Conservation (phyloP, 2,888 invertebrate genomes). For the Lepidocyrtoides sp. region DNA sequence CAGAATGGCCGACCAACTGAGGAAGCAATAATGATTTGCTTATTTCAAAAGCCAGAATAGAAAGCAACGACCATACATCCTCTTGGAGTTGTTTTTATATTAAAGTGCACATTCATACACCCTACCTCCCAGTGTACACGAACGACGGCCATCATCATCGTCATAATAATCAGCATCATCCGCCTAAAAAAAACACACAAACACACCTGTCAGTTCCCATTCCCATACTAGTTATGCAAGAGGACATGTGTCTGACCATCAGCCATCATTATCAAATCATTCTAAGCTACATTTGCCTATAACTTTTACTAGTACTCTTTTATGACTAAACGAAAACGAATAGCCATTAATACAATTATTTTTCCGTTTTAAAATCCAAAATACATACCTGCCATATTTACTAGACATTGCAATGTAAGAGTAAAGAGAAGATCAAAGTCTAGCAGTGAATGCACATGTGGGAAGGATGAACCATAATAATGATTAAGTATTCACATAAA, state of each 20-base stretch:
- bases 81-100: constrained; percentile 10
- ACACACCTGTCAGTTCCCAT: constrained; percentile 70
- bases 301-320: background rate
- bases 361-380: too few species aligned
- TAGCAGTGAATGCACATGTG: too few species aligned
- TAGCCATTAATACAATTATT: background rate
- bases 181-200: constrained; percentile 50
- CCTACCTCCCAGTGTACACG: constrained; percentile 42
- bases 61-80: constrained; percentile 13
- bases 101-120: constrained; percentile 27
- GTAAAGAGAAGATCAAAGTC: too few species aligned
- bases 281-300: background rate
- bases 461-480: too few species aligned
- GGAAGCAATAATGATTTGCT: constrained; percentile 45
- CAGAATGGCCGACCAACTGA: constrained; percentile 7
- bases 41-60: constrained; percentile 1
- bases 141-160: constrained; percentile 52
- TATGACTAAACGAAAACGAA: constrained; percentile 13
- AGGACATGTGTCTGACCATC: constrained; percentile 58
- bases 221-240: constrained; percentile 67
- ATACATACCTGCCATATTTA: too few species aligned
- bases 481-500: too few species aligned
- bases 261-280: constrained; percentile 28
- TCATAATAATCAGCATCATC: constrained; percentile 57
- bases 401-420: too few species aligned